Conservation (phyloP, 2,797 vertebrate genomes). For the Gymnoscopelus microlampas region DNA sequence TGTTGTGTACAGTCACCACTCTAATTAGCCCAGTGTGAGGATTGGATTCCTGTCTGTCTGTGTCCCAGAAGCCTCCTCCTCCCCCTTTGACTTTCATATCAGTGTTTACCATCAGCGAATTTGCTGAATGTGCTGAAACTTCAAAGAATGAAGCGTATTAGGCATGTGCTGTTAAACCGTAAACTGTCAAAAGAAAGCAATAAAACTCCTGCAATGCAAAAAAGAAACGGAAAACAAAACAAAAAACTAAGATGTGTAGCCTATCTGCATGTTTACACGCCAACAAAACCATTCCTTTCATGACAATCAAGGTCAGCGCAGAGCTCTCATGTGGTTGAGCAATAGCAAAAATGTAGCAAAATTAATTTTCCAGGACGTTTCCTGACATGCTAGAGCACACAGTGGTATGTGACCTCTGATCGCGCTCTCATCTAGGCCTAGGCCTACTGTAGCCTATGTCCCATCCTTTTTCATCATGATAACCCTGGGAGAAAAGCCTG, state of each 20-base stretch:
- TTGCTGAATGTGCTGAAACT: conserved; percentile 41
- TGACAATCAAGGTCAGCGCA: conserved; percentile 1
- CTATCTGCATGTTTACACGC: conserved; percentile 47
- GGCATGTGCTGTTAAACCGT: conserved; percentile 56
- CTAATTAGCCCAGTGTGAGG: not conserved
- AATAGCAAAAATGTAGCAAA: conserved; percentile 45
- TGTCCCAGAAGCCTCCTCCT: not conserved
- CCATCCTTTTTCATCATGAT: conserved; percentile 57
- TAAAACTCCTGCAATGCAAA: conserved; percentile 37
- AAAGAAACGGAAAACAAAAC: conserved; percentile 42
- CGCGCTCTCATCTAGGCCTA: conserved; percentile 37
- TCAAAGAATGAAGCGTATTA: conserved; percentile 37
- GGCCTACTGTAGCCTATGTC: conserved; percentile 15
- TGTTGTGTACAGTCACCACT: no score
- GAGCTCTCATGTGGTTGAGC: conserved; percentile 43
- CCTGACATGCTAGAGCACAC: conserved; percentile 22
- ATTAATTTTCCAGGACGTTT: conserved; percentile 43
- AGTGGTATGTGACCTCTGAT: conserved; percentile 68
- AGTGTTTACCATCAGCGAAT: conserved; percentile 24
- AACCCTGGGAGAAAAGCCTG: conserved; percentile 54
- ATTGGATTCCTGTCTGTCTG: not conserved
- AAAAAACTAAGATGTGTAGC: not conserved
- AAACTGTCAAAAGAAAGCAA: conserved; percentile 43
- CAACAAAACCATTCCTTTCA: conserved; percentile 48
- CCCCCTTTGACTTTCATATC: conserved; percentile 7